phyloP scores from a whole-genome alignment of 1,140 invertebrate genomes.

The Drosophila murphyi region DNA sequence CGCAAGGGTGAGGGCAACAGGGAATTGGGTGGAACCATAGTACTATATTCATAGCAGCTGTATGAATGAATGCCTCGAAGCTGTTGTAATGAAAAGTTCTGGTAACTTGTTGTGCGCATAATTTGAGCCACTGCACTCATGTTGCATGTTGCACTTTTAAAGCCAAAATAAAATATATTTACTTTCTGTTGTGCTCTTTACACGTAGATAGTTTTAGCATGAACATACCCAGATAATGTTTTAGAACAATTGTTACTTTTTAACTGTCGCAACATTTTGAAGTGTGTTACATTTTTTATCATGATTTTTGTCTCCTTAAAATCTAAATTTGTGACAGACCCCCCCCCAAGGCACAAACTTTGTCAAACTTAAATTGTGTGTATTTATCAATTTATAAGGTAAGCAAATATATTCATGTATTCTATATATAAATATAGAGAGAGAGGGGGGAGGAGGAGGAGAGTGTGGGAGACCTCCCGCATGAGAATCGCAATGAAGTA shows the following conservation, averaged over 20 bases:
- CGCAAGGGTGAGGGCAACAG: background rate
- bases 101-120: conserved; percentile 55
- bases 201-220: no score
- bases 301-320: background rate
- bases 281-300: no score
- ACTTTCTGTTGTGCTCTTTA: no score
- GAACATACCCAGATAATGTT: no score
- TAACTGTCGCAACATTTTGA: no score
- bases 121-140: conserved; percentile 44
- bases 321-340: background rate
- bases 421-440: conserved; percentile 16
- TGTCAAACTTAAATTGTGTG: background rate
- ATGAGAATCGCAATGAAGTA: conserved; percentile 38
- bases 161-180: conserved; percentile 7
- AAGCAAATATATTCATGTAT: background rate
- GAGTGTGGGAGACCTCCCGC: background rate
- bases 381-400: conserved; percentile 6
- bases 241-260: no score
- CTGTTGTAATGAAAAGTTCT: conserved; percentile 72
- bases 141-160: conserved; percentile 47
- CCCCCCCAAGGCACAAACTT: background rate
- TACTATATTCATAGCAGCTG: conserved; percentile 40
- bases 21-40: background rate
- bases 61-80: conserved; percentile 42
- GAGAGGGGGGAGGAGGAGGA: background rate